Evolutionary conservation across 1,140 invertebrate genomes (phyloP).

Genomic region (Tetranychus cinnabarinus): DNA sequence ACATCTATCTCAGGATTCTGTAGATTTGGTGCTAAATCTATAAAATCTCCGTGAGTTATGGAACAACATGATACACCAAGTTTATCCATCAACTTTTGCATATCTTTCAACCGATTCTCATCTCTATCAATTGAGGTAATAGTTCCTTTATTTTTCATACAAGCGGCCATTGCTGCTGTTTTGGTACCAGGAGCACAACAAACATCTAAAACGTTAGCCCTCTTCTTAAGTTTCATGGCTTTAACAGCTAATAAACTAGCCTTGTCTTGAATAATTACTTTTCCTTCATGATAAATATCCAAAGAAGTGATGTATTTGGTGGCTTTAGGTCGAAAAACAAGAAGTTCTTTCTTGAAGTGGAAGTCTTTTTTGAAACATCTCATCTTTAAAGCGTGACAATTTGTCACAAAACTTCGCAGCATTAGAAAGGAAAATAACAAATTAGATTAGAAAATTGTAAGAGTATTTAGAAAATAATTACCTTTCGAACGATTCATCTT

Average conservation of each 20-base stretch:
- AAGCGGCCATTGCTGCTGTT: constrained; percentile 58
- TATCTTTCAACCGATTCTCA: no score
- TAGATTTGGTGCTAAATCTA: constrained; percentile 27
- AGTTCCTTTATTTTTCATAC: constrained; percentile 49
- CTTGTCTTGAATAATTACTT: constrained; percentile 18
- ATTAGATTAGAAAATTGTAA: not conserved
- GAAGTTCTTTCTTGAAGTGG: not conserved
- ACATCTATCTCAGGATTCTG: constrained; percentile 44
- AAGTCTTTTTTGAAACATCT: not conserved
- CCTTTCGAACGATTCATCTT: not conserved
- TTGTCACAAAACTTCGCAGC: not conserved
- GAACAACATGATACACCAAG: constrained; percentile 38
- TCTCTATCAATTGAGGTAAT: constrained; percentile 8
- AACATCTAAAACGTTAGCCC: constrained; percentile 53
- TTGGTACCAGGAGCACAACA: constrained; percentile 95
- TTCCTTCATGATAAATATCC: not conserved
- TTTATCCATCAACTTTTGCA: constrained; percentile 18
- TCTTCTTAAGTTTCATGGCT: constrained; percentile 39
- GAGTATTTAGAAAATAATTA: not conserved
- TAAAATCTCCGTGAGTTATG: constrained; percentile 40
- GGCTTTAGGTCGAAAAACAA: not conserved
- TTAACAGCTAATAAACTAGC: constrained; percentile 63
- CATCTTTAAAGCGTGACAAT: not conserved
- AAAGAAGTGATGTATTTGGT: not conserved
- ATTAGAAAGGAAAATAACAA: not conserved